Evolutionary conservation across 2,113 vertebrate species (phyloP).

Genomic region (Sander vitreus): DNA sequence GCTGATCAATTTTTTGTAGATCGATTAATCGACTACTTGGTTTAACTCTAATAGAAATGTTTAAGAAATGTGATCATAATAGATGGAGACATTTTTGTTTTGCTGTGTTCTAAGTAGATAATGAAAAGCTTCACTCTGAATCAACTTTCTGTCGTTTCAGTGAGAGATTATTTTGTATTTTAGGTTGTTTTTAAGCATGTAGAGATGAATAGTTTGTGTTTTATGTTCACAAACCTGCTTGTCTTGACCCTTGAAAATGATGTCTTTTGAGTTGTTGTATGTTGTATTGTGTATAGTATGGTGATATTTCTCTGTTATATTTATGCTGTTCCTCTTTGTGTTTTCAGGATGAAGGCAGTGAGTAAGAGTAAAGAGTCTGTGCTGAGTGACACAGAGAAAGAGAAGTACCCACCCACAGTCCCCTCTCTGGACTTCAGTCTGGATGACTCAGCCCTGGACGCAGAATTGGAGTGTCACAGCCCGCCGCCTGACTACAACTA

Average conservation of each 20-base stretch:
- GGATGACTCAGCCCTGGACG: conserved; percentile 88
- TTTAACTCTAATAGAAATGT: not conserved
- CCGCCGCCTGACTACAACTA: conserved; percentile 94
- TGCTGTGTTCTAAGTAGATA: not conserved
- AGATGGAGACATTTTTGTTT: not conserved
- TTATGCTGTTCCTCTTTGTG: conserved; percentile 19
- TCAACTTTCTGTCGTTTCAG: not conserved
- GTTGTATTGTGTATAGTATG: not conserved
- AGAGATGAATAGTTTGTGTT: not conserved
- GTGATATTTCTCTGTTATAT: not conserved
- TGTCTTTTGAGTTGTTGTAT: not conserved
- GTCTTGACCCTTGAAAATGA: not conserved
- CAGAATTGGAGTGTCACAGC: conserved; percentile 91
- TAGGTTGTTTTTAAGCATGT: not conserved
- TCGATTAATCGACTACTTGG: not conserved
- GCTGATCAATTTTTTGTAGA: not conserved
- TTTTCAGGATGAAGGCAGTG: conserved; percentile 86
- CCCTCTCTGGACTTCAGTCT: conserved; percentile 87
- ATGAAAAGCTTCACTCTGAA: not conserved
- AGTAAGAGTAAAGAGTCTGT: conserved; percentile 93
- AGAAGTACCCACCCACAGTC: conserved; percentile 81
- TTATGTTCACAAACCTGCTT: not conserved
- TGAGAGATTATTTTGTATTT: not conserved
- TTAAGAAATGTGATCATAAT: not conserved
- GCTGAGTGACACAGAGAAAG: conserved; percentile 84